Percentiles rank a stretch among this genome's conserved stretches.
Evolutionary conservation across 1,140 invertebrate genomes (phyloP).

Genomic region (Macrocentrus cingulum): DNA sequence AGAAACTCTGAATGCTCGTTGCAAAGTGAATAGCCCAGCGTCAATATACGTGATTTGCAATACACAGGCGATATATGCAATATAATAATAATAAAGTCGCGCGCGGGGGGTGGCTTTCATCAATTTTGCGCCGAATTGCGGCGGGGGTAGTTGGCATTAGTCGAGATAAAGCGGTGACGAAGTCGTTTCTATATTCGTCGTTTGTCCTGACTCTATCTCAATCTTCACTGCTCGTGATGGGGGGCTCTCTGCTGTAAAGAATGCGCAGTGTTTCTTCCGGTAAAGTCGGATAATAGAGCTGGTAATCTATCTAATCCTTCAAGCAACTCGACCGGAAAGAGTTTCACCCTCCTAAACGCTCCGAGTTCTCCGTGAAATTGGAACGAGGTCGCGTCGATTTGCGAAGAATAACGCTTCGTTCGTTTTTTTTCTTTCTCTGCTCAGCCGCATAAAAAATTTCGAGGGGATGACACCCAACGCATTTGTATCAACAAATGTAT

Average conservation of each 20-base stretch:
- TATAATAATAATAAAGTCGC: not conserved
- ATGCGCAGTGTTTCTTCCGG: not conserved
- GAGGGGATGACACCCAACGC: conserved; percentile 30
- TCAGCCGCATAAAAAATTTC: conserved; percentile 36
- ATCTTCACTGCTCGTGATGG: conserved; percentile 2
- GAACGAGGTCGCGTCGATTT: conserved; percentile 23
- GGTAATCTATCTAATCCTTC: conserved; percentile 57
- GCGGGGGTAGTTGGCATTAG: not conserved
- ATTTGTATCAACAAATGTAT: not conserved
- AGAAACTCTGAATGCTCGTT: too few relatives aligned
- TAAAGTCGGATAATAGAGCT: conserved; percentile 29
- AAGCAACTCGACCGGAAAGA: conserved; percentile 49
- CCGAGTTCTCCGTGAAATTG: conserved; percentile 38
- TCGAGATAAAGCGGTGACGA: conserved; percentile 6
- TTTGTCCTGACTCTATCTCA: conserved; percentile 1
- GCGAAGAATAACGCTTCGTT: conserved; percentile 14
- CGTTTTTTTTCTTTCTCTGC: conserved; percentile 16
- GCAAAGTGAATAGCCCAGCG: too few relatives aligned
- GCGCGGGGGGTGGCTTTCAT: too few relatives aligned
- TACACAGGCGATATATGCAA: not conserved
- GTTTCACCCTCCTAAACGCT: conserved; percentile 27
- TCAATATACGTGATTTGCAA: too few relatives aligned
- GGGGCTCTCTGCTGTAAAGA: not conserved
- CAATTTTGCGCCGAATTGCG: not conserved
- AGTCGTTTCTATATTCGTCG: not conserved